Evolutionary conservation across 2,797 vertebrate species (phyloP).

Genomic region (Catharus ustulatus): DNA sequence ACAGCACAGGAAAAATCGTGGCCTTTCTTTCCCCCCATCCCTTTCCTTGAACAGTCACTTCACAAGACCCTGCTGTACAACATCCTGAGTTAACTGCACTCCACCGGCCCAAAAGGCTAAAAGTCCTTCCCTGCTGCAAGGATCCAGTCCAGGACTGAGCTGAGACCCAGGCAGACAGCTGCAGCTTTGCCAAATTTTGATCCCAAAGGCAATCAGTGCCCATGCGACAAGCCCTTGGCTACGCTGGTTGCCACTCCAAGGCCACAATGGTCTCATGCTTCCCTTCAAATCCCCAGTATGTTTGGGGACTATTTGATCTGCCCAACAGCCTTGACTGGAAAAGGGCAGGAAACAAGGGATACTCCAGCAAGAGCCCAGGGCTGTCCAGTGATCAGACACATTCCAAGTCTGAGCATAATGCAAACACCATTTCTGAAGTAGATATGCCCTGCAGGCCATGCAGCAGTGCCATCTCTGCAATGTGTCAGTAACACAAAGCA

Average conservation of each 20-base stretch:
- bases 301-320: background rate
- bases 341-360: background rate
- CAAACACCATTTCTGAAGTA: background rate
- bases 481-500: background rate
- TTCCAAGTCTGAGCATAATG: background rate
- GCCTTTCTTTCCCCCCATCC: fast-evolving
- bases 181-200: background rate
- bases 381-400: background rate
- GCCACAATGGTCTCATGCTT: background rate
- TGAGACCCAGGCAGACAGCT: background rate
- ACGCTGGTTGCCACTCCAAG: background rate
- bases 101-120: background rate
- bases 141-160: background rate
- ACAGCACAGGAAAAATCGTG: background rate
- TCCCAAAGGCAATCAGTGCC: background rate
- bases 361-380: background rate
- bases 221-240: background rate
- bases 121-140: background rate
- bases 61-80: background rate
- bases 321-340: background rate
- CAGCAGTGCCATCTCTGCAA: background rate
- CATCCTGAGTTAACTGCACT: background rate
- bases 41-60: background rate
- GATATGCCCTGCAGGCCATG: background rate
- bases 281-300: background rate